These are phyloP conservation scores for Lissocephala sabroskyi DNA, from an alignment of 2,888 invertebrate species.

Conservation along the genomic window DNA sequence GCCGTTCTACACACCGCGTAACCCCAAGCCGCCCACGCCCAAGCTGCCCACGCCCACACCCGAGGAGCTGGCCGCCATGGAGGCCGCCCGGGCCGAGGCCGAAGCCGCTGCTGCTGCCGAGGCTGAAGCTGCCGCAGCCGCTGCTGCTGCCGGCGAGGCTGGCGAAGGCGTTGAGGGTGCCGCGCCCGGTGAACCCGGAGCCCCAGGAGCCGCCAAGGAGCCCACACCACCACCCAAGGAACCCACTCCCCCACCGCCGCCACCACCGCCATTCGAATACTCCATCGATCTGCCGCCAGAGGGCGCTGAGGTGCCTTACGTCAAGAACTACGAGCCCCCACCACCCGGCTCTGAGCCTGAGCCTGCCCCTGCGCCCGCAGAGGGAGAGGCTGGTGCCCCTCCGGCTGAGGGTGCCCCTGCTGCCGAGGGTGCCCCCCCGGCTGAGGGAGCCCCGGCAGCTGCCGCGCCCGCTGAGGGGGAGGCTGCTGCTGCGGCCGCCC, in stretches of 20 bases:
- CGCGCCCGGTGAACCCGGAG: constrained; percentile 54
- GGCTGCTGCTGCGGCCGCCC: constrained; percentile 34
- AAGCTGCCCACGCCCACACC: constrained; percentile 69
- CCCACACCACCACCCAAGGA: constrained; percentile 68
- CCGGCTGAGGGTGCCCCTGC: constrained; percentile 60
- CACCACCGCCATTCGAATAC: constrained; percentile 73
- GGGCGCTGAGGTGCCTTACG: constrained; percentile 73
- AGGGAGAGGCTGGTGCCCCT: constrained; percentile 58
- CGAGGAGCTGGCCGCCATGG: constrained; percentile 68
- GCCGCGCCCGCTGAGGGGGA: constrained; percentile 34
- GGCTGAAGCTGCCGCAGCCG: constrained; percentile 49
- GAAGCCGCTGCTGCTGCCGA: constrained; percentile 59
- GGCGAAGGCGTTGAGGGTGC: constrained; percentile 38
- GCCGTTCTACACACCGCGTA: constrained; percentile 71
- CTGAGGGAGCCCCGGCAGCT: constrained; percentile 42
- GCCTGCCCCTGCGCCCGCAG: constrained; percentile 64
- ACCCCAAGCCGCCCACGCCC: constrained; percentile 73
- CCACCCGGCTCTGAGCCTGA: constrained; percentile 69
- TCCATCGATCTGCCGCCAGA: constrained; percentile 72
- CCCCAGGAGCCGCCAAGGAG: constrained; percentile 41
- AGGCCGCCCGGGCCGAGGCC: constrained; percentile 66
- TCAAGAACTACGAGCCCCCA: constrained; percentile 72
- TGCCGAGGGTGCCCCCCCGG: constrained; percentile 44
- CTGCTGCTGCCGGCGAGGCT: constrained; percentile 51
- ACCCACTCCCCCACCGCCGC: constrained; percentile 71